These are phyloP conservation scores for human (Homo sapiens) DNA, from an alignment of 2,113 vertebrate species.

Conservation along the genomic window GRCh38 chr18:38504501-38505000, in stretches of 20 bases:
- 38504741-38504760: not conserved
- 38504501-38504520: slow-evolving; percentile 25
- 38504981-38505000: rapidly evolving
- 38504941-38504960: not conserved
- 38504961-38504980: not conserved
- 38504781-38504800: not conserved
- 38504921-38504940: not conserved
- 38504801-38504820: not conserved
- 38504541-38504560: slow-evolving; percentile 41
- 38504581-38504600: not conserved
- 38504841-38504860: not conserved
- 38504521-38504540: slow-evolving; percentile 34
- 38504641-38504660: slow-evolving; percentile 13
- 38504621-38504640: slow-evolving; percentile 8
- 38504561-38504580: not conserved
- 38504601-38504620: not conserved
- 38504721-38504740: not conserved
- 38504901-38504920: not conserved
- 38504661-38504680: not conserved
- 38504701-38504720: not conserved
- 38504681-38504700: not conserved
- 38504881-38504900: rapidly evolving
- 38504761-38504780: not conserved
- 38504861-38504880: not conserved
- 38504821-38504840: not conserved